Base-by-base conservation (phyloP, 2,888 invertebrate genomes). In the Minunthozetes semirufus region DNA sequence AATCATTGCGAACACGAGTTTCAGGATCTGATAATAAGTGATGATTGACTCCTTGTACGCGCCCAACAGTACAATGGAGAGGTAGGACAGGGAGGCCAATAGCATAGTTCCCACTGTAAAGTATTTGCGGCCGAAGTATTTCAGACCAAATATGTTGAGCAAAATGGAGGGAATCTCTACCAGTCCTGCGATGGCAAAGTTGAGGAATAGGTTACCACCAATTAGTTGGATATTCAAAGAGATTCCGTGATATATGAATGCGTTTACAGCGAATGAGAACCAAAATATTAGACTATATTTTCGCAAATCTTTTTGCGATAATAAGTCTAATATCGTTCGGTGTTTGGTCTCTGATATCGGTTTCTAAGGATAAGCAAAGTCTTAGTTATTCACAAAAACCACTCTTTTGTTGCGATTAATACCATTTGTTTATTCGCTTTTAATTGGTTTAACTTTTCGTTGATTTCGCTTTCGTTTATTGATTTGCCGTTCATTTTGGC, bases 221-320 rank as follows among this genome's bases (percentile, higher is more conserved):
- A 93, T 84, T 80, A 88, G 90, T 4, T 91, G 91, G 0, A 90
- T 88, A 80, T 89, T 92, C 72, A 93, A 82, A 0, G 92, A 91
- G 0, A 93, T 84, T 0, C 93, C 93, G 80, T 93, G 93, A 83
- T 93, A 93, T 0, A 89, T 91, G 76, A 93, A 86, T 1, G 92
- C 90, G 82, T 92, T 92, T n/a, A 92, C 91, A 81, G 92, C 92
- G 82, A 83, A 83, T 74, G 22, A 77, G 76, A 71, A 72, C 75
- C 61, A 72, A 6, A 76, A 27, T 27, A 76, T 76, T 19, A 76
- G 27, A 17, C 74, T 76, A 22, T 53, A 72, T 29, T 38, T 71
- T 6, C 76, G 19, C 19, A 76, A 50, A 15, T 46, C 38, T 11
- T 29, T 72, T n/a, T 19, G 29, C 13, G 22, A 25, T 46, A 72